These are phyloP conservation scores for Morbakka virulenta DNA, from an alignment of 30 jellyfish, hydroid and myxozoan genomes.

Conservation along the genomic window DNA sequence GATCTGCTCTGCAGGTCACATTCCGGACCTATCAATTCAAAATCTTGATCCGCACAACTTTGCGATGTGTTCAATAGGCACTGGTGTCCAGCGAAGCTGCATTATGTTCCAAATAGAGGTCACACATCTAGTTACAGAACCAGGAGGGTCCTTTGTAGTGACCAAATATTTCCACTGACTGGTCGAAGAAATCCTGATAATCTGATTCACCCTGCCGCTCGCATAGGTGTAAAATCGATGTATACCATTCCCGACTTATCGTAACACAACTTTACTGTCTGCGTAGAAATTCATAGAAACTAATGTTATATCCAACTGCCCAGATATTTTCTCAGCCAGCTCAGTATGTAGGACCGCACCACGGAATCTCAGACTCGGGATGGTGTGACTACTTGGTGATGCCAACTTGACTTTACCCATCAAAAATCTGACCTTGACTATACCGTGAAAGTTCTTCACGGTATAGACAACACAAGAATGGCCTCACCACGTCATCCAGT, in stretches of 20 bases:
- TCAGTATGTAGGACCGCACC: slow-evolving; percentile 50
- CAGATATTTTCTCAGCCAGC: slow-evolving; percentile 5
- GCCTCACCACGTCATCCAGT: no score
- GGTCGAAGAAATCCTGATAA: slow-evolving; percentile 18
- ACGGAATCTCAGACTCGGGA: slow-evolving; percentile 45
- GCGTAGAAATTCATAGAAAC: slow-evolving; percentile 15
- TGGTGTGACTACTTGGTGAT: no score
- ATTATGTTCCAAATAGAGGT: no score
- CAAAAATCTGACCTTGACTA: no score
- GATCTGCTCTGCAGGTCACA: slow-evolving; percentile 12
- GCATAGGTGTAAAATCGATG: slow-evolving; percentile 42
- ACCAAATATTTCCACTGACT: slow-evolving; percentile 18
- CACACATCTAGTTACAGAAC: slow-evolving; percentile 6
- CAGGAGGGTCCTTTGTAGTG: slow-evolving; percentile 43
- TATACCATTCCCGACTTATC: slow-evolving; percentile 19
- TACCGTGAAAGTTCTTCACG: no score
- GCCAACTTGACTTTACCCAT: slow-evolving; percentile 34
- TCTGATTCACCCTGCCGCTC: slow-evolving; percentile 32
- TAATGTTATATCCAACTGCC: slow-evolving; percentile 26
- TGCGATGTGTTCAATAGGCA: neutral
- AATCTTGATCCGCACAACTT: neutral
- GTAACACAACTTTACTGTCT: slow-evolving; percentile 44
- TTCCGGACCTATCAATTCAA: slow-evolving; percentile 6
- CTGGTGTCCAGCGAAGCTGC: neutral
- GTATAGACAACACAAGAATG: no score